phyloP scores from a whole-genome alignment of 1,140 invertebrate species.

The Pollicipes pollicipes region DNA sequence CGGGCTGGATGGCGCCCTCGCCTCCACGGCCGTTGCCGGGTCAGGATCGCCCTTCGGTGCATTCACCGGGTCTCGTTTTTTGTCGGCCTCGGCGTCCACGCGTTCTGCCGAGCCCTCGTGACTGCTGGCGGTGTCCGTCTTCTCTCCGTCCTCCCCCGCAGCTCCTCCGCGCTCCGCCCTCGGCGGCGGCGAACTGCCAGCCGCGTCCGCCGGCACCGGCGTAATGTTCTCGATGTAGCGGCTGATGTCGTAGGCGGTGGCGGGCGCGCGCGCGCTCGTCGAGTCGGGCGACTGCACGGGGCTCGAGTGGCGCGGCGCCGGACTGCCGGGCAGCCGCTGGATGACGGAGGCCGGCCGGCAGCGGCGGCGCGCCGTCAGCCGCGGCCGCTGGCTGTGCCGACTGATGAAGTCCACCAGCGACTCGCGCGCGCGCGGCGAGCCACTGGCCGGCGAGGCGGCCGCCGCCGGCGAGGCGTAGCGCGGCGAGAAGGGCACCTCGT shows the following conservation, averaged over 20 bases:
- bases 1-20: not conserved
- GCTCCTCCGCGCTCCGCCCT: too few relatives aligned
- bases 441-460: too few relatives aligned
- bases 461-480: not conserved
- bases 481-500: not conserved
- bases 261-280: not conserved
- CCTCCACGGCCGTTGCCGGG: too few relatives aligned
- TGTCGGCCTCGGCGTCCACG: too few relatives aligned
- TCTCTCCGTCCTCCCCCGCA: too few relatives aligned
- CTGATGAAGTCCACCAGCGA: not conserved
- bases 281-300: not conserved
- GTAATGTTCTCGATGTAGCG: not conserved
- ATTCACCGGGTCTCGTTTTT: too few relatives aligned
- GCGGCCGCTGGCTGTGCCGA: not conserved
- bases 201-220: not conserved
- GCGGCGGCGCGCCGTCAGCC: not conserved
- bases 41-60: too few relatives aligned
- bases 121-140: too few relatives aligned
- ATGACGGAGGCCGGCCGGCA: not conserved
- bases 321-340: too few relatives aligned
- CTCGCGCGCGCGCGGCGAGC: not conserved
- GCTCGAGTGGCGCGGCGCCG: not conserved
- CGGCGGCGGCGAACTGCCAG: too few relatives aligned
- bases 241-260: not conserved
- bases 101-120: too few relatives aligned